phyloP scores from a whole-genome alignment of 2,888 invertebrate genomes.

The Microplitis deprimator region DNA sequence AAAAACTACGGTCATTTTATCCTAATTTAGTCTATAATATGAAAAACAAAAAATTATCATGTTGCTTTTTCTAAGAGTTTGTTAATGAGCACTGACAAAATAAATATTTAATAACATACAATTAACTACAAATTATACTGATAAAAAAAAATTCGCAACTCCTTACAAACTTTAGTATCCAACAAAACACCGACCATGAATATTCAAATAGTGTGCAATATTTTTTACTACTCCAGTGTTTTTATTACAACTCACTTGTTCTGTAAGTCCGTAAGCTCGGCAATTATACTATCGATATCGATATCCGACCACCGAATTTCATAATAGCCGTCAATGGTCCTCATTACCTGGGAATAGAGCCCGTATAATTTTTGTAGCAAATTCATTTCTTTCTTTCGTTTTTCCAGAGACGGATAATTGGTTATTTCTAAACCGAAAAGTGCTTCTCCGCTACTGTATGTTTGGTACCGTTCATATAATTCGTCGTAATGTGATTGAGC shows the following conservation, averaged over 20 bases:
- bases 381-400: constrained; percentile 96
- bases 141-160: too few species aligned
- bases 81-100: too few species aligned
- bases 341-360: constrained; percentile 96
- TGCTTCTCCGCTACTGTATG: constrained; percentile 96
- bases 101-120: too few species aligned
- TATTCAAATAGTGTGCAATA: not conserved
- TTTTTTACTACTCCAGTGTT: not conserved
- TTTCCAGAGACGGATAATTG: constrained; percentile 93
- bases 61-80: too few species aligned
- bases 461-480: constrained; percentile 93
- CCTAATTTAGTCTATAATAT: too few species aligned
- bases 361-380: constrained; percentile 95
- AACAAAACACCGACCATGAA: not conserved
- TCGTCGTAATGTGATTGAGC: constrained; percentile 95
- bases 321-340: constrained; percentile 95
- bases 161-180: too few species aligned
- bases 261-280: constrained; percentile 97
- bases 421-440: constrained; percentile 93
- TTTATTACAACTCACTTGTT: constrained; percentile 71
- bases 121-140: too few species aligned
- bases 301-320: constrained; percentile 96
- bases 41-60: too few species aligned
- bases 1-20: too few species aligned
- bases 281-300: constrained; percentile 97